Evolutionary conservation across 2,113 vertebrate genomes (phyloP).

Genomic region (Macrotus californicus): DNA sequence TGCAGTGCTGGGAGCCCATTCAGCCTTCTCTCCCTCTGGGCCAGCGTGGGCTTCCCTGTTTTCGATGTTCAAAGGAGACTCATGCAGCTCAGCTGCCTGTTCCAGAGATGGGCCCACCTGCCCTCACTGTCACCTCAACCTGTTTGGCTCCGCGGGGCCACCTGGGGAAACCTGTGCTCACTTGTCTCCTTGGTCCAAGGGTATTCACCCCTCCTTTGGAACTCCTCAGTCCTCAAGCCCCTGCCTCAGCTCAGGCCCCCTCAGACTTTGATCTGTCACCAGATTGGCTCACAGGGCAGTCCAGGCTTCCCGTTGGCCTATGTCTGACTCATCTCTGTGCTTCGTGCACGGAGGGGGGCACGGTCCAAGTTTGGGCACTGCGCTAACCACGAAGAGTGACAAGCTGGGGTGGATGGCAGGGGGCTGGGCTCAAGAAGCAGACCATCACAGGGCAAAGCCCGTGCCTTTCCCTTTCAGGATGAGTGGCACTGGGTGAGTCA

Average conservation of each 20-base stretch:
- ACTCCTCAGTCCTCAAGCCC: neutral
- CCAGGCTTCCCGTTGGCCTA: neutral
- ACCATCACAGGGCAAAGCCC: neutral
- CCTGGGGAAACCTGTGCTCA: neutral
- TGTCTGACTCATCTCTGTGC: neutral
- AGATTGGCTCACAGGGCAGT: fast-evolving
- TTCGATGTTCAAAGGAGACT: neutral
- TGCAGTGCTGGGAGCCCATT: neutral
- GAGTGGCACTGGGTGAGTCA: neutral
- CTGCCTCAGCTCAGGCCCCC: neutral
- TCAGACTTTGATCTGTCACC: neutral
- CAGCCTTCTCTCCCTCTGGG: neutral
- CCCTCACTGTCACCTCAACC: neutral
- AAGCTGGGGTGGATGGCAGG: neutral
- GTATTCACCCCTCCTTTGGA: neutral
- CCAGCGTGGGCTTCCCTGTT: neutral
- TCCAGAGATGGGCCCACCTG: neutral
- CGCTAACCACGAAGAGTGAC: neutral
- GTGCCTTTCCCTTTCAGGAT: neutral
- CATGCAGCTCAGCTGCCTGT: neutral
- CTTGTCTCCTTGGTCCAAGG: neutral
- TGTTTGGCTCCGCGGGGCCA: neutral
- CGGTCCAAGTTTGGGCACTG: neutral
- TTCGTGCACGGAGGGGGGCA: fast-evolving
- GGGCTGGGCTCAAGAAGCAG: neutral